Evolutionary conservation across 2,797 vertebrate species (phyloP), one percentile per base, ranked within the genome.

Genomic region (Girardinus metallicus): DNA sequence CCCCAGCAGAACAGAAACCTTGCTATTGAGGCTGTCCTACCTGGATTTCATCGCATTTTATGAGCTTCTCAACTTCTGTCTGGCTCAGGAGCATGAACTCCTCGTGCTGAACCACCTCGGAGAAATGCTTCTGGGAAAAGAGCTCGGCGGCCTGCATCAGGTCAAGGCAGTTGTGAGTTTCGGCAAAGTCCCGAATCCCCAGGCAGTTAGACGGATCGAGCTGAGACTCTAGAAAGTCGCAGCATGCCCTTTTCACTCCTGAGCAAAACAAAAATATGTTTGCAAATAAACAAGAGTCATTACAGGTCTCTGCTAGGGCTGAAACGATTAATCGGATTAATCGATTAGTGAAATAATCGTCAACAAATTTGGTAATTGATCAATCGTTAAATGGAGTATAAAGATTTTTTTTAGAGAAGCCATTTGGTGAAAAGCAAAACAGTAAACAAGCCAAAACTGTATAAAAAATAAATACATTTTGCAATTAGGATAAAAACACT

Each of bases 41-140:
- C 98, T 99, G 98, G 91, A 99, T 99, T 93, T 99, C 98, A 85
- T 99, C 98, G 89, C 98, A 99, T 91, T 98, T 98, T 92, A 99
- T 97, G 11, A 99, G 97, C 91, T 99, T 99, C 85, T 99, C 98
- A 79, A 99, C 98, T 90, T 99, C 98, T 26, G 96, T 96, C 92
- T 98, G 97, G 91, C 96, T 96, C 87, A 99, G 97, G 83, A 99
- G 96, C 95, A 99, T 99, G 92, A 98, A 99, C 93, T 99, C 98
- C 92, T 99, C 98, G 26, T 99, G 98, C 90, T 99, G 98, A 53
- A 99, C 98, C 90, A 99, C 98, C 93, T 99, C 98, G 8, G 98
- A 97, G 84, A 99, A 99, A 92, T 99, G 98, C 89, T 99, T 99
- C 95, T 99, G 98, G 87, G 98, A 99, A 77, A 99, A 99, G 75